phyloP scores from a whole-genome alignment of 2,888 invertebrate species.

The Idaea dimidiata region DNA sequence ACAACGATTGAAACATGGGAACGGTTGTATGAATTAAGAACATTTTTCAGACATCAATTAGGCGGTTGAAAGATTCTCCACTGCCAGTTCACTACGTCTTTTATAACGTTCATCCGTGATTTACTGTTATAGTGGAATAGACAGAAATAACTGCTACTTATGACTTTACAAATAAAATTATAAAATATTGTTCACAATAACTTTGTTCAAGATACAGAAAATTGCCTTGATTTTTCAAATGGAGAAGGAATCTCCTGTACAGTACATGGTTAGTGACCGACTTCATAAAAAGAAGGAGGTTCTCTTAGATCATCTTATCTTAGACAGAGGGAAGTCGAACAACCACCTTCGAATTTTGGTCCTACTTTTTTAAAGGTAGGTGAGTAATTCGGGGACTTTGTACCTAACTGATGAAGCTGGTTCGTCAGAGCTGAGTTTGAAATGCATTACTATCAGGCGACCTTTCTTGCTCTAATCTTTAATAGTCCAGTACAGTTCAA shows the following conservation, averaged over 20 bases:
- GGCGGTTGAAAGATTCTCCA: background rate
- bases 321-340: no score
- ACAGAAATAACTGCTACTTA: constrained; percentile 13
- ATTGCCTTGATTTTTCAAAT: background rate
- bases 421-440: no score
- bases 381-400: no score
- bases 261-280: background rate
- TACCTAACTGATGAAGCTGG: no score
- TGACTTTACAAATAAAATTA: constrained; percentile 9
- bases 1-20: no score
- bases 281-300: background rate
- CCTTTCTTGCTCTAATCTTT: no score
- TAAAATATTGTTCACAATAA: background rate
- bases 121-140: constrained; percentile 14
- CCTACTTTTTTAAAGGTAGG: no score
- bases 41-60: no score
- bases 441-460: no score
- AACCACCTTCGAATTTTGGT: no score
- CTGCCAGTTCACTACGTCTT: background rate
- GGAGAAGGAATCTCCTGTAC: background rate
- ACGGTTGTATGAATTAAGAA: background rate
- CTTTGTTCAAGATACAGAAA: background rate
- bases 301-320: no score
- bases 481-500: no score
- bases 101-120: constrained; percentile 6